Conservation (phyloP, 2,797 vertebrate genomes). For the Sebastes steindachneri region DNA sequence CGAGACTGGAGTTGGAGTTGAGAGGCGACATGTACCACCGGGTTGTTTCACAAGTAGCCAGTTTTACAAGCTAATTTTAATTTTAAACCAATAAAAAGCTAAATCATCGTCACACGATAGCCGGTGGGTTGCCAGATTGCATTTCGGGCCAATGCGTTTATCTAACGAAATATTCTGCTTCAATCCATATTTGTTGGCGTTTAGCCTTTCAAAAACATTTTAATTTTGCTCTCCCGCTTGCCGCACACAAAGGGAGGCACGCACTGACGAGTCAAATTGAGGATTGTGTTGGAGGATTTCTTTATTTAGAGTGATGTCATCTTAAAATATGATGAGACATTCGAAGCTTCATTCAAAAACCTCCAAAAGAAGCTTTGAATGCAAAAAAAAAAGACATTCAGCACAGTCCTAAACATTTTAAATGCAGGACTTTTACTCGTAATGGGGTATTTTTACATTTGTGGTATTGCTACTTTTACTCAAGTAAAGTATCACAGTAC, state of each 20-base stretch:
- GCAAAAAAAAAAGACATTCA: neutral
- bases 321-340: no score
- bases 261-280: neutral
- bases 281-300: neutral
- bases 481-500: neutral
- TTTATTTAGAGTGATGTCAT: neutral
- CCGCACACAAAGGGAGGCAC: neutral
- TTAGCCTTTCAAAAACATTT: neutral
- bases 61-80: no score
- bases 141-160: no score
- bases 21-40: no score
- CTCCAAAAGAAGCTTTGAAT: neutral
- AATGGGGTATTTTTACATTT: neutral
- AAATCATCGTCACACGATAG: no score
- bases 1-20: no score
- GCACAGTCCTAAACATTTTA: neutral
- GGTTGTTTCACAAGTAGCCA: no score
- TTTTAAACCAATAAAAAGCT: no score
- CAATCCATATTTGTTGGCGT: neutral
- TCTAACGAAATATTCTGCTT: neutral
- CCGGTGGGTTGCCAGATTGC: no score
- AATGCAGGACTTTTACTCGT: neutral
- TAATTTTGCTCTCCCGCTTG: neutral
- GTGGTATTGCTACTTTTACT: neutral
- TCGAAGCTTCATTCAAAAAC: neutral